phyloP scores from a whole-genome alignment of 2,888 invertebrate species.

The Drosophila flavopinicola region DNA sequence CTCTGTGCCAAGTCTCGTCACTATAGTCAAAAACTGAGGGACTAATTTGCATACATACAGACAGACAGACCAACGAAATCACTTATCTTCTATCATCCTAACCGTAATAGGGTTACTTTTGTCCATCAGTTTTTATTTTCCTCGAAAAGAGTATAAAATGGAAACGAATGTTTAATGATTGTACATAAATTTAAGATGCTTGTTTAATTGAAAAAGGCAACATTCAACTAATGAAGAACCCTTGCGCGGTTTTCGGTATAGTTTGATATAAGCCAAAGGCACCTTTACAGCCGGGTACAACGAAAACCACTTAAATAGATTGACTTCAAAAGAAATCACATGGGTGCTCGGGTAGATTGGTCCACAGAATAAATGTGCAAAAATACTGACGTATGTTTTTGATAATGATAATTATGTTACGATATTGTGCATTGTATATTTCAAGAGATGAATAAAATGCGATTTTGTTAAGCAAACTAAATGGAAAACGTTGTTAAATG shows the following conservation, averaged over 20 bases:
- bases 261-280: slow-evolving; percentile 38
- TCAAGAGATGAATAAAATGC: slow-evolving; percentile 62
- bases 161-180: slow-evolving; percentile 18
- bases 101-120: too few species aligned
- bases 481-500: slow-evolving; percentile 4
- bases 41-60: too few species aligned
- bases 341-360: slow-evolving; percentile 45
- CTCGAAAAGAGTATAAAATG: too few species aligned
- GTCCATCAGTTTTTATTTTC: too few species aligned
- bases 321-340: slow-evolving; percentile 15
- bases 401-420: slow-evolving; percentile 62
- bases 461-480: slow-evolving; percentile 62
- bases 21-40: too few species aligned
- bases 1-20: too few species aligned
- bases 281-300: slow-evolving; percentile 63
- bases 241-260: slow-evolving; percentile 18
- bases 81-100: too few species aligned
- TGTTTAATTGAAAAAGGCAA: slow-evolving; percentile 37
- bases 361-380: slow-evolving; percentile 31
- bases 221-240: neutral
- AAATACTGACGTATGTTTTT: slow-evolving; percentile 47
- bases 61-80: too few species aligned
- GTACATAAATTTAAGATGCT: slow-evolving; percentile 36
- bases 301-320: slow-evolving; percentile 11
- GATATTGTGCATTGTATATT: slow-evolving; percentile 60